Percentiles rank a stretch among this genome's conserved stretches.
Conservation (phyloP, 2,113 vertebrate species). For the Fregetta grallaria region DNA sequence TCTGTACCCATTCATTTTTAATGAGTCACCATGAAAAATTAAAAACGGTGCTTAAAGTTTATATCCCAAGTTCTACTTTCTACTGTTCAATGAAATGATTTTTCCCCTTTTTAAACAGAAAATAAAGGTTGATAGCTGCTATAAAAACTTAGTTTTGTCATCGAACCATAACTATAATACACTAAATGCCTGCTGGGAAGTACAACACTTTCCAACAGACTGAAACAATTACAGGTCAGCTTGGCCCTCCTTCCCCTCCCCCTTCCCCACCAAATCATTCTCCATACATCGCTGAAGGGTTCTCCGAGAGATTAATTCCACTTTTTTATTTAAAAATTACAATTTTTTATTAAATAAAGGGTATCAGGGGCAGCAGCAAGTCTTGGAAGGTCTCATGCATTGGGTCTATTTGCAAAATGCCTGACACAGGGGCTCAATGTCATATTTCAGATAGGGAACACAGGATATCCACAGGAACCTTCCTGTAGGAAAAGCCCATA, state of each 20-base stretch:
- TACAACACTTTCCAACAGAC: not conserved
- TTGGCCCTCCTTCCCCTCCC: not conserved
- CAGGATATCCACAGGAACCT: not conserved
- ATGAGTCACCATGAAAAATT: not conserved
- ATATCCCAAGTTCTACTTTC: not conserved
- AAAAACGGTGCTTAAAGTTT: not conserved
- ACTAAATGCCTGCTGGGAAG: not conserved
- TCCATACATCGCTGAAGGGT: not conserved
- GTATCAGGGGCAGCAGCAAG: not conserved
- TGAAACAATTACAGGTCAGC: not conserved
- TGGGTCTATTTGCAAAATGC: not conserved
- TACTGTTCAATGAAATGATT: not conserved
- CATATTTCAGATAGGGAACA: not conserved
- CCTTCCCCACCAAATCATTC: not conserved
- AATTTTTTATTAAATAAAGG: not conserved
- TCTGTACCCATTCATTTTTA: not conserved
- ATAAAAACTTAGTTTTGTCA: not conserved
- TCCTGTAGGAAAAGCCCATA: not conserved
- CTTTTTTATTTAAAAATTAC: not conserved
- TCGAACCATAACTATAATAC: not conserved
- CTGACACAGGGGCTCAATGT: not conserved
- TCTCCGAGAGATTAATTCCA: not conserved
- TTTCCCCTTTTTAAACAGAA: constrained; percentile 5
- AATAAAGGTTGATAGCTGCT: not conserved
- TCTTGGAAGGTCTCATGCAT: not conserved